A percentile compares a stretch with the other conserved stretches of the same genome.
Evolutionary conservation across 2,113 vertebrate genomes (phyloP).

Genomic region (Xenus cinereus): DNA sequence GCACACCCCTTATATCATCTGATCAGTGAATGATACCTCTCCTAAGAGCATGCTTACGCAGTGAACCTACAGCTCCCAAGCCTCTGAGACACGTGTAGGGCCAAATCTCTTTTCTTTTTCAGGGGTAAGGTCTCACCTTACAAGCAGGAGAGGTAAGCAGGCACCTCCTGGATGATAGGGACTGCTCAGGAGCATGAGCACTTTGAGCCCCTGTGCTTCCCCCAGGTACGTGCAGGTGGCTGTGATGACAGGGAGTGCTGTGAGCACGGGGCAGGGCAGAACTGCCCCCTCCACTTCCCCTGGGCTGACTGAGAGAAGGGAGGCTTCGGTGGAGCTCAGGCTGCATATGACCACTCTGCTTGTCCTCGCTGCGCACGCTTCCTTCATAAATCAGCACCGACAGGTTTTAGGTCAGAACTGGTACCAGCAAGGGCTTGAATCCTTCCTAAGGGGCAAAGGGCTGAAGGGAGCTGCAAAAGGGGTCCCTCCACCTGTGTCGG

Average conservation of each 20-base stretch:
- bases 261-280: not conserved
- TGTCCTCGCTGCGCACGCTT: not conserved
- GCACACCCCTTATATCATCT: fast-evolving
- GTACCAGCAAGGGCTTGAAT: not conserved
- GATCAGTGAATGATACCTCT: not conserved
- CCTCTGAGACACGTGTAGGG: not conserved
- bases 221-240: not conserved
- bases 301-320: not conserved
- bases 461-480: not conserved
- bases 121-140: not conserved
- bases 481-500: fast-evolving
- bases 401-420: not conserved
- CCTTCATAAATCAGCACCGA: not conserved
- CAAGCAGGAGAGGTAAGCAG: not conserved
- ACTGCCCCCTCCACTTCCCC: not conserved
- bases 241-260: not conserved
- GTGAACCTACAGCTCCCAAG: not conserved
- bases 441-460: not conserved
- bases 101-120: not conserved
- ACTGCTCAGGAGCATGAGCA: not conserved
- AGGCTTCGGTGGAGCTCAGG: not conserved
- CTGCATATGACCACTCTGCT: not conserved
- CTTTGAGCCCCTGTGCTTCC: fast-evolving
- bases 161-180: not conserved
- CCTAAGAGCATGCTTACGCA: not conserved